A percentile compares a stretch with the other conserved stretches of the same genome.
phyloP scores from a whole-genome alignment of 2,888 invertebrate species.

The Scrobipalpa costella region DNA sequence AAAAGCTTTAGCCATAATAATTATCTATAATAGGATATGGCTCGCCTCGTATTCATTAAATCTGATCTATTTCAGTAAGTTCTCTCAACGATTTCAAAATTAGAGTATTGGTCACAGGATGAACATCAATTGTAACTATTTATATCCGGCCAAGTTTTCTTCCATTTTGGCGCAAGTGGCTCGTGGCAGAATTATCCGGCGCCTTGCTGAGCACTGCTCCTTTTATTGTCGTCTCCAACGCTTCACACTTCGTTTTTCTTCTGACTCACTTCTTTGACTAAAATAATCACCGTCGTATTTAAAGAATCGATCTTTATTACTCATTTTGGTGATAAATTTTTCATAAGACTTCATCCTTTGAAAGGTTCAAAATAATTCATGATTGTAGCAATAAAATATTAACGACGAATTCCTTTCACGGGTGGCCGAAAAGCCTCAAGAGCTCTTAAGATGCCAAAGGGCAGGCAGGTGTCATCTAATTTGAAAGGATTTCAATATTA shows the following conservation, averaged over 20 bases:
- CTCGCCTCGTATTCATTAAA: neutral
- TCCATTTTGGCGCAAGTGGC: conserved; percentile 64
- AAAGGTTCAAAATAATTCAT: conserved; percentile 4
- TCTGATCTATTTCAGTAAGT: neutral
- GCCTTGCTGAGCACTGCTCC: conserved; percentile 54
- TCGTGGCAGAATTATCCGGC: conserved; percentile 72
- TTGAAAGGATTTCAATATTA: neutral
- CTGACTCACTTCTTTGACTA: conserved; percentile 68
- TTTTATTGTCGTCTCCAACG: conserved; percentile 64
- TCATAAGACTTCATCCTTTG: neutral
- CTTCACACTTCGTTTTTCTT: conserved; percentile 60
- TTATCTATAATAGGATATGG: neutral
- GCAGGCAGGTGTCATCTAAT: conserved; percentile 18
- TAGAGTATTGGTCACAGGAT: conserved; percentile 74
- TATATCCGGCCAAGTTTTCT: conserved; percentile 56
- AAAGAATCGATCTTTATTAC: neutral
- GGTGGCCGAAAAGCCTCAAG: conserved; percentile 16
- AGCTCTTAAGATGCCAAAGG: conserved; percentile 18
- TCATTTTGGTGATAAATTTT: neutral
- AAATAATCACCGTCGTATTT: conserved; percentile 49
- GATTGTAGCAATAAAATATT: conserved; percentile 6
- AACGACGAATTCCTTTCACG: conserved; percentile 16
- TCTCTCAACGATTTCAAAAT: conserved; percentile 53
- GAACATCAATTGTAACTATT: conserved; percentile 58
- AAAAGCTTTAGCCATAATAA: neutral